Evolutionary conservation across 2,113 vertebrate species (phyloP).

Genomic region (Clarias magur): DNA sequence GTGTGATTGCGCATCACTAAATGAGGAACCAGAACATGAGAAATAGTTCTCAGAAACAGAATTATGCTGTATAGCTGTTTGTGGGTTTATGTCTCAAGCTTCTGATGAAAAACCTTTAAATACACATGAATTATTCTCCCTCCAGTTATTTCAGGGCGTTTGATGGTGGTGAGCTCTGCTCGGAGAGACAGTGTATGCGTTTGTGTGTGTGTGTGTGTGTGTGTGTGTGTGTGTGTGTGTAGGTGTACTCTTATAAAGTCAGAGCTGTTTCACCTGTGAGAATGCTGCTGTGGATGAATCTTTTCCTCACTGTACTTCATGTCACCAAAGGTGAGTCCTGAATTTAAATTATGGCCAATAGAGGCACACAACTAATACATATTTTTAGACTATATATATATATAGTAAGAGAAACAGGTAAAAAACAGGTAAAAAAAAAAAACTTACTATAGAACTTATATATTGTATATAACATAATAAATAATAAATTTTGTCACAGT

Average conservation of each 20-base stretch:
- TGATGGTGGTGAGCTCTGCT: background rate
- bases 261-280: too few relatives aligned
- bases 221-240: too few relatives aligned
- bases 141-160: background rate
- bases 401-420: too few relatives aligned
- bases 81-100: background rate
- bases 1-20: background rate
- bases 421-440: too few relatives aligned
- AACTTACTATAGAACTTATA: too few relatives aligned
- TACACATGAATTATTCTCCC: background rate
- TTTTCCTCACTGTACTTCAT: background rate
- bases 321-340: background rate
- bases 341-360: background rate
- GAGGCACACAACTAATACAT: background rate
- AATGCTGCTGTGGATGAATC: background rate
- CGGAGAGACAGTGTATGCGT: background rate
- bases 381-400: background rate
- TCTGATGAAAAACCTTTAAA: background rate
- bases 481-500: too few relatives aligned
- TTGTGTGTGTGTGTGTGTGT: too few relatives aligned
- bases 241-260: too few relatives aligned
- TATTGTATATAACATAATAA: too few relatives aligned
- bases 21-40: background rate
- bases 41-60: background rate
- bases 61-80: too few relatives aligned